Conservation (phyloP, 2,113 vertebrate genomes). For the Odocoileus virginianus region DNA sequence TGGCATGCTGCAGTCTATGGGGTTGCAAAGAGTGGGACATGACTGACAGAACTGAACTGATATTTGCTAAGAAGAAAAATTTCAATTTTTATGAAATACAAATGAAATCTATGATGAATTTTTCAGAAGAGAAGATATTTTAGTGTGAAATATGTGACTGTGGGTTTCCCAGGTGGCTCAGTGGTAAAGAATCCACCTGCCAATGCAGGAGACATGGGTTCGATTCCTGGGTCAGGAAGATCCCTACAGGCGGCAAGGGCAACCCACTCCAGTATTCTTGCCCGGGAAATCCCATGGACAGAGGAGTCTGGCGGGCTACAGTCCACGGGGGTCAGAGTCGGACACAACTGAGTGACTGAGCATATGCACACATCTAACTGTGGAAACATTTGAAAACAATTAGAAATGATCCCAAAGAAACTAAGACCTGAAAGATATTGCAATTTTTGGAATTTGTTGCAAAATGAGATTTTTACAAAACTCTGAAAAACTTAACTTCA, state of each 20-base stretch:
- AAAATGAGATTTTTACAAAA: slow-evolving; percentile 23
- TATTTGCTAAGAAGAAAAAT: slow-evolving; percentile 26
- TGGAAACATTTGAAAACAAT: not conserved
- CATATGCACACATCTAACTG: not conserved
- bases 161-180: not conserved
- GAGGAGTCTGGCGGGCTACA: not conserved
- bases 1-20: not conserved
- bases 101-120: not conserved
- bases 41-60: not conserved
- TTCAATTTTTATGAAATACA: not conserved
- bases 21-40: not conserved
- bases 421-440: not conserved
- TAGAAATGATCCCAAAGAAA: not conserved
- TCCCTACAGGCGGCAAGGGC: not conserved
- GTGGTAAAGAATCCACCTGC: not conserved
- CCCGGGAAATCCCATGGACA: not conserved
- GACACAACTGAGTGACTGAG: not conserved
- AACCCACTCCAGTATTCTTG: not conserved
- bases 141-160: not conserved
- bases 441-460: not conserved
- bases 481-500: not conserved
- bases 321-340: not conserved
- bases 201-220: not conserved
- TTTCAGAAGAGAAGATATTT: not conserved
- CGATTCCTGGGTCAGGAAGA: not conserved